A percentile compares a stretch with the other conserved stretches of the same genome.
These are phyloP conservation scores for Campylomormyrus numenius DNA, from an alignment of 2,113 vertebrate species.

Conservation along the genomic window DNA sequence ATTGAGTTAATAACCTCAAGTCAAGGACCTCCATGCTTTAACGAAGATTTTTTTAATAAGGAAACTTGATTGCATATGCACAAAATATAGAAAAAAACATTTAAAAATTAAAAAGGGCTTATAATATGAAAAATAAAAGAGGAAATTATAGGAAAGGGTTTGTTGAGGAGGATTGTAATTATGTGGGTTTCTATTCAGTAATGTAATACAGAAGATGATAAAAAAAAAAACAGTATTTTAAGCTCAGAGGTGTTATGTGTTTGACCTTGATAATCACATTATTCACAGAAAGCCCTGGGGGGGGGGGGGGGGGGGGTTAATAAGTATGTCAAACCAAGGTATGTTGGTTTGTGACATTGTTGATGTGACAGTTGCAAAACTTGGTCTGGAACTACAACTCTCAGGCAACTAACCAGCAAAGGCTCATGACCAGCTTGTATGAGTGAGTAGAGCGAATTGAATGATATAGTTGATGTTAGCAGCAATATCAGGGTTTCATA, in stretches of 20 bases:
- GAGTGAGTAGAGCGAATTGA: neutral
- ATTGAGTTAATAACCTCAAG: neutral
- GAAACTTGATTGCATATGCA: neutral
- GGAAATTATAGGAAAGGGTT: neutral
- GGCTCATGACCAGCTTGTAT: neutral
- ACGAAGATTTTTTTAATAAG: neutral
- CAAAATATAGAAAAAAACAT: neutral
- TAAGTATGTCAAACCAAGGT: neutral
- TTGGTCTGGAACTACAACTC: neutral
- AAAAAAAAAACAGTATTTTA: neutral
- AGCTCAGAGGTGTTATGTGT: neutral
- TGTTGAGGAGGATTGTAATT: neutral
- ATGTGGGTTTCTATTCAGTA: neutral
- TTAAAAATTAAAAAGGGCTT: neutral
- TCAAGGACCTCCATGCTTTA: neutral
- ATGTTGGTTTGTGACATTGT: neutral
- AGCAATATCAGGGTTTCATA: neutral
- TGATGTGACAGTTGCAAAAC: neutral
- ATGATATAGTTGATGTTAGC: neutral
- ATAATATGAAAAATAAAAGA: neutral
- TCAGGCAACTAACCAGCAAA: neutral
- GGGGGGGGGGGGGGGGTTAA: neutral
- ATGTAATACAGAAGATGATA: neutral
- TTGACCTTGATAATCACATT: slow-evolving; percentile 12
- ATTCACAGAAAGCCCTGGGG: neutral